phyloP scores from a whole-genome alignment of 2,797 vertebrate species.

The Pterois miles region DNA sequence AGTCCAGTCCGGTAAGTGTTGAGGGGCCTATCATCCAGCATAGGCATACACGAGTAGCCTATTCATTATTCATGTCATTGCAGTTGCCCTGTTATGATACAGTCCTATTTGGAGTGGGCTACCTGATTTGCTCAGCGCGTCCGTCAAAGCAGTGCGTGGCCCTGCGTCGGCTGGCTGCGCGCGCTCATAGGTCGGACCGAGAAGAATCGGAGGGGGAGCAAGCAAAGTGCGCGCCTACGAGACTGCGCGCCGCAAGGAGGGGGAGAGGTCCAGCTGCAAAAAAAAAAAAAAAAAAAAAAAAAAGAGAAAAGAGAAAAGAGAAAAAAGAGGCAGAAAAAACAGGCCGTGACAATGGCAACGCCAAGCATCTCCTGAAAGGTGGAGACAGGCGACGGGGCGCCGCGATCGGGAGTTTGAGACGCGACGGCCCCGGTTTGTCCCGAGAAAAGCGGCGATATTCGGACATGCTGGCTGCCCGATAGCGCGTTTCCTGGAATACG shows the following conservation, averaged over 20 bases:
- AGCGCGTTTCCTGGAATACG: conserved; percentile 80
- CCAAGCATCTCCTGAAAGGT: conserved; percentile 75
- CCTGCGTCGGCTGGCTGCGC: conserved; percentile 80
- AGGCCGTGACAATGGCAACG: conserved; percentile 83
- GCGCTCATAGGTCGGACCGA: conserved; percentile 88
- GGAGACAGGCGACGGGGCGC: conserved; percentile 63
- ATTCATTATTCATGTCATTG: conserved; percentile 82
- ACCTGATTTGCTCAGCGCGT: conserved; percentile 81
- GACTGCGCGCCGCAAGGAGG: conserved; percentile 78
- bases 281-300: conserved; percentile 57
- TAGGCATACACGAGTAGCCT: conserved; percentile 66
- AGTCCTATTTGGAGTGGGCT: conserved; percentile 74
- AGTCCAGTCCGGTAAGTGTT: conserved; percentile 46
- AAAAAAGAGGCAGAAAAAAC: conserved; percentile 30
- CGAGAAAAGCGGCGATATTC: conserved; percentile 58
- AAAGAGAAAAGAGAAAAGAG: conserved; percentile 42
- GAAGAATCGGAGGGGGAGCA: conserved; percentile 75
- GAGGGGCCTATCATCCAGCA: conserved; percentile 66
- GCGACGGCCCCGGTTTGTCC: conserved; percentile 62
- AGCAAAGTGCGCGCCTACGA: conserved; percentile 76
- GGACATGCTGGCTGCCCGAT: conserved; percentile 68
- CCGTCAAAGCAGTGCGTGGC: conserved; percentile 78
- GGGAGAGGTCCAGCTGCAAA: conserved; percentile 82
- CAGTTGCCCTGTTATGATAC: conserved; percentile 81
- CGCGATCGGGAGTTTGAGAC: conserved; percentile 68